Conservation (phyloP, 1,140 invertebrate species). For the Asobara japonica region DNA sequence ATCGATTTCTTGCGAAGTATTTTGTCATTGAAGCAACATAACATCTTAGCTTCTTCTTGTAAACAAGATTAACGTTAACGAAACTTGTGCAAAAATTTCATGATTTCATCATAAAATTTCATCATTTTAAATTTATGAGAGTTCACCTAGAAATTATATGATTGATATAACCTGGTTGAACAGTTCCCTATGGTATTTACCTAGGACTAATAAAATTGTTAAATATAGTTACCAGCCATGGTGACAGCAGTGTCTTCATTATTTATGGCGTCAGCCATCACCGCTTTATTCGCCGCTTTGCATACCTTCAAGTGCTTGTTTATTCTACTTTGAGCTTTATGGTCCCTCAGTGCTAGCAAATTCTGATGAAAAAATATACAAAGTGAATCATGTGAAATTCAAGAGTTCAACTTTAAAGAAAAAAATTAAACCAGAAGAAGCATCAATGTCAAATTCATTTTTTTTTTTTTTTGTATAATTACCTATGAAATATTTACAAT, state of each 20-base stretch:
- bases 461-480: too few relatives aligned
- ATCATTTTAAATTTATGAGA: too few relatives aligned
- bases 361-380: constrained; percentile 58
- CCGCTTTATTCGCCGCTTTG: constrained; percentile 89
- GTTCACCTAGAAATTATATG: too few relatives aligned
- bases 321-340: constrained; percentile 76
- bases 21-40: too few relatives aligned
- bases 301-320: constrained; percentile 79
- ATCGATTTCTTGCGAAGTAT: too few relatives aligned
- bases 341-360: constrained; percentile 78
- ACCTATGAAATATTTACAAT: too few relatives aligned
- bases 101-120: too few relatives aligned
- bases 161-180: too few relatives aligned
- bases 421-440: not conserved
- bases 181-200: too few relatives aligned
- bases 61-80: too few relatives aligned
- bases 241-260: constrained; percentile 80
- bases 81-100: too few relatives aligned
- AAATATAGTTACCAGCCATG: constrained; percentile 63
- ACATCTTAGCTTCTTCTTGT: too few relatives aligned
- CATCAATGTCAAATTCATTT: not conserved
- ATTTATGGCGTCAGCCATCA: constrained; percentile 83
- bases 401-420: not conserved
- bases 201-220: not conserved
- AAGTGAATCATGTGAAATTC: constrained; percentile 5